Evolutionary conservation across 1,140 invertebrate species (phyloP).

Genomic region (Sminthurides bifidus): DNA sequence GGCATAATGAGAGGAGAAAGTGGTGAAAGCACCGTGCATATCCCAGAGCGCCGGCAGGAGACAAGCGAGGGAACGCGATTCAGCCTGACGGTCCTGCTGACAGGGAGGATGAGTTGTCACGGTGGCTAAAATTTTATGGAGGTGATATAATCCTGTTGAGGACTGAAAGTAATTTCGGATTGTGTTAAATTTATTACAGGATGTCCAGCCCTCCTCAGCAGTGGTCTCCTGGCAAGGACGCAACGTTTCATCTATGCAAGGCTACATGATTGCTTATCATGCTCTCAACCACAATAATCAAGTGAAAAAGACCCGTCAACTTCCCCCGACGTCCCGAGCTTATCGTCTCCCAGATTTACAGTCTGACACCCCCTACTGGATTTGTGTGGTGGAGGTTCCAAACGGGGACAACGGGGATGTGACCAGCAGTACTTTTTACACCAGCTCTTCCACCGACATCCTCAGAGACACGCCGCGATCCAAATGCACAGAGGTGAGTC

Average conservation of each 20-base stretch:
- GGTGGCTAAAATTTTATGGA: too few relatives aligned
- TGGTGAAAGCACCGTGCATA: too few relatives aligned
- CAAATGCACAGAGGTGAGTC: conserved; percentile 29
- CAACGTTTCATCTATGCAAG: conserved; percentile 70
- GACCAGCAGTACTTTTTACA: conserved; percentile 22
- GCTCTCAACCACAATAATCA: conserved; percentile 48
- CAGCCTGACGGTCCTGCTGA: too few relatives aligned
- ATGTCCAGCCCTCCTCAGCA: conserved; percentile 30
- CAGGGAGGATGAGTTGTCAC: too few relatives aligned
- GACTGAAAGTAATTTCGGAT: conserved; percentile 1
- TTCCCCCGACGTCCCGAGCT: conserved; percentile 39
- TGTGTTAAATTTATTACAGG: conserved; percentile 18
- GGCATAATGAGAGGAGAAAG: too few relatives aligned
- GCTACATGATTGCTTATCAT: conserved; percentile 75
- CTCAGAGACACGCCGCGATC: conserved; percentile 31
- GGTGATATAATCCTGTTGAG: not conserved
- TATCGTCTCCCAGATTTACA: conserved; percentile 57
- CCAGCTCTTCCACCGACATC: conserved; percentile 24
- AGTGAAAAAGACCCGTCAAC: conserved; percentile 37
- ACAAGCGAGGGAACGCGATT: too few relatives aligned
- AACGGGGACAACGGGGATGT: conserved; percentile 43
- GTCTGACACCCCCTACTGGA: conserved; percentile 63
- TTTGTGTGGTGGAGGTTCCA: conserved; percentile 70
- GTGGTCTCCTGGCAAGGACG: conserved; percentile 50
- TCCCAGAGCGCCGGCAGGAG: too few relatives aligned